Evolutionary conservation across 2,797 vertebrate genomes (phyloP).

Genomic region (Crenichthys baileyi): DNA sequence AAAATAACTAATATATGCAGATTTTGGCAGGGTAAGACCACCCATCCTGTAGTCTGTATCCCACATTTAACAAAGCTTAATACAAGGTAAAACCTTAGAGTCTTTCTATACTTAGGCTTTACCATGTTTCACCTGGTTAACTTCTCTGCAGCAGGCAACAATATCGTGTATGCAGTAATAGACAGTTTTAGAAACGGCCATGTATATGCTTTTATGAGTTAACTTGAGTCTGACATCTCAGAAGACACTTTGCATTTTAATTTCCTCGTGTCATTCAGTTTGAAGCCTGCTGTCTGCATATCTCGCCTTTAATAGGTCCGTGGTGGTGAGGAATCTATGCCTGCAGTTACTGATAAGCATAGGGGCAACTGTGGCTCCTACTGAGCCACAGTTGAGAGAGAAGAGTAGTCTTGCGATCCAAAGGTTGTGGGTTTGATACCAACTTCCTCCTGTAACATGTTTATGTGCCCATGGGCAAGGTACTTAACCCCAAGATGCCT

Average conservation of each 20-base stretch:
- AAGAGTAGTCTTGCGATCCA: background rate
- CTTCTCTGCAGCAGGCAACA: conserved; percentile 18
- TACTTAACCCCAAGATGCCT: background rate
- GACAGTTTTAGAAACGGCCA: conserved; percentile 20
- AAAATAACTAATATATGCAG: background rate
- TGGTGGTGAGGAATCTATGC: conserved; percentile 17
- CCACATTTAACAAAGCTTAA: conserved; percentile 11
- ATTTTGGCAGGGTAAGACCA: too few relatives aligned
- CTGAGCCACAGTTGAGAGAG: background rate
- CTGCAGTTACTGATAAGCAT: conserved; percentile 46
- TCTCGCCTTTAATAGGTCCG: conserved; percentile 25
- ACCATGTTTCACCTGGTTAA: conserved; percentile 21
- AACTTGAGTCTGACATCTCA: conserved; percentile 41
- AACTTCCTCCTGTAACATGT: background rate
- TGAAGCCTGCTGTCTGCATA: conserved; percentile 21
- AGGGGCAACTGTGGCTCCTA: background rate
- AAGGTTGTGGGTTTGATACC: background rate
- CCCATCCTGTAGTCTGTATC: background rate
- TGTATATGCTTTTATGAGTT: conserved; percentile 39
- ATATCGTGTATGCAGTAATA: conserved; percentile 7
- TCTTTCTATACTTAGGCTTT: background rate
- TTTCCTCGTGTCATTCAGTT: conserved; percentile 32
- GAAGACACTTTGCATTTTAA: conserved; percentile 43
- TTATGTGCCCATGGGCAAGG: background rate
- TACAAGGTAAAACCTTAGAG: background rate